These are phyloP conservation scores for Symphodus melops DNA, from an alignment of 2,113 vertebrate genomes.

Conservation along the genomic window DNA sequence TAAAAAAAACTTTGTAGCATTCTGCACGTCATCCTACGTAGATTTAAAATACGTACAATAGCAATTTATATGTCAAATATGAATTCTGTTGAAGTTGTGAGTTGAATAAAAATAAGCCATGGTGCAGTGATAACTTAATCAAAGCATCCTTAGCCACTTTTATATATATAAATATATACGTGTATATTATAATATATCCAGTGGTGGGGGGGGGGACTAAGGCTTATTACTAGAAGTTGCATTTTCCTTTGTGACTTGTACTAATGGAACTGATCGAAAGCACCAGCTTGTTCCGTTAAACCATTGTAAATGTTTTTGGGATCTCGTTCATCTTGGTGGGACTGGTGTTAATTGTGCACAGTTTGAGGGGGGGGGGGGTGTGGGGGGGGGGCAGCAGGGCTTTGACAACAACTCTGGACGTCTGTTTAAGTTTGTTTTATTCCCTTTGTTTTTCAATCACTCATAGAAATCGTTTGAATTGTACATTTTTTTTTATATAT, in stretches of 20 bases:
- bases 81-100: slow-evolving; percentile 87
- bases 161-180: slow-evolving; percentile 53
- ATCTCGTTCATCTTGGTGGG: slow-evolving; percentile 50
- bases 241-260: slow-evolving; percentile 86
- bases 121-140: slow-evolving; percentile 87
- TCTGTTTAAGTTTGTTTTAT: slow-evolving; percentile 80
- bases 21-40: slow-evolving; percentile 89
- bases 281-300: slow-evolving; percentile 91
- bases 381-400: slow-evolving; percentile 73
- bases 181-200: slow-evolving; percentile 63
- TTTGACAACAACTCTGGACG: slow-evolving; percentile 84
- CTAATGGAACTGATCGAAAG: slow-evolving; percentile 72
- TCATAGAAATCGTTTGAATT: slow-evolving; percentile 88
- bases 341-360: slow-evolving; percentile 45
- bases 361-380: slow-evolving; percentile 74
- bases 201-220: slow-evolving; percentile 38
- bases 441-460: slow-evolving; percentile 86
- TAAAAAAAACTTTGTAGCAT: slow-evolving; percentile 80
- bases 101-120: slow-evolving; percentile 86
- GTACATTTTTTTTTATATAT: slow-evolving; percentile 89
- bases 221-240: slow-evolving; percentile 73
- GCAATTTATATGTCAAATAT: slow-evolving; percentile 70
- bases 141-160: slow-evolving; percentile 76
- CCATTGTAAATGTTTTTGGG: slow-evolving; percentile 80
- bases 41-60: slow-evolving; percentile 76